Conservation (phyloP, 2,113 vertebrate species). For the Lota lota region DNA sequence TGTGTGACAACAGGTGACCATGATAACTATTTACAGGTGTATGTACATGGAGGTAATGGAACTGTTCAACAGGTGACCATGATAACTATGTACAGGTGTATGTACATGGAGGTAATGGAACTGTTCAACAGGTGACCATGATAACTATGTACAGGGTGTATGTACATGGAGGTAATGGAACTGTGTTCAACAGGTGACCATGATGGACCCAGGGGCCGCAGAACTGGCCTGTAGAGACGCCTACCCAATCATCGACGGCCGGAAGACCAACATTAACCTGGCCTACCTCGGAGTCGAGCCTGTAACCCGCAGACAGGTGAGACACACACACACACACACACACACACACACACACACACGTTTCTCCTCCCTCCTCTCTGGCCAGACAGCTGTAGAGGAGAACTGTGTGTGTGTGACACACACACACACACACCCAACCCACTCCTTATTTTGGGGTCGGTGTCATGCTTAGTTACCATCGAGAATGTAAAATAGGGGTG, state of each 20-base stretch:
- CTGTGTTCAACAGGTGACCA: conserved; percentile 82
- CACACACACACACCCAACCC: no score
- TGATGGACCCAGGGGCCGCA: conserved; percentile 86
- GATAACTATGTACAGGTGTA: no score
- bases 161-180: not conserved
- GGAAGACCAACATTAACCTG: conserved; percentile 95
- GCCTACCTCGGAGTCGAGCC: conserved; percentile 94
- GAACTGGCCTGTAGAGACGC: conserved; percentile 92
- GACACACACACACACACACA: conserved; percentile 23
- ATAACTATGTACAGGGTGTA: no score
- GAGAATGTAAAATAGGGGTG: conserved; percentile 13
- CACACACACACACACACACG: no score
- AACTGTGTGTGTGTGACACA: conserved; percentile 33
- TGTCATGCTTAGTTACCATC: conserved; percentile 42
- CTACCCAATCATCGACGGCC: conserved; percentile 94
- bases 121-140: no score
- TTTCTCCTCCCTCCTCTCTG: not conserved
- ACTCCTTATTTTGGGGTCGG: conserved; percentile 33
- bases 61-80: no score
- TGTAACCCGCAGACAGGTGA: conserved; percentile 87
- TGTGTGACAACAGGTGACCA: no score
- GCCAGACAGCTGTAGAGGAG: conserved; percentile 32
- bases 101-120: no score
- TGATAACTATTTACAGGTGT: no score
- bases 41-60: no score